Evolutionary conservation across 2,888 invertebrate genomes (phyloP), one percentile per base, ranked within the genome.

Genomic region (Peribatodes rhomboidaria): DNA sequence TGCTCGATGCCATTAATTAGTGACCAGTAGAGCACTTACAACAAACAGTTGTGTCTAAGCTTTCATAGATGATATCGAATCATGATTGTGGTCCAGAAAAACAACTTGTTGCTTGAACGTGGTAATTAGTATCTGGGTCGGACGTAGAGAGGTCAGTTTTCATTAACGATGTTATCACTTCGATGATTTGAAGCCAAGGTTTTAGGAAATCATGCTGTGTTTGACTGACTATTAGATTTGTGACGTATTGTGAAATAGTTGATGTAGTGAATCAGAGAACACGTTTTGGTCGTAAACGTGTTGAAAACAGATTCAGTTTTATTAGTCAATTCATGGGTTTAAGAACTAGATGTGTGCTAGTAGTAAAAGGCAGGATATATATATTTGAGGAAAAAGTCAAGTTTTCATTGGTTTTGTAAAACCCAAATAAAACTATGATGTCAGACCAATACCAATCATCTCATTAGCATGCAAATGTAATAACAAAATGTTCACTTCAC

Each of bases 121-220:
- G 71, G 75, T 78, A 80, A 84, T 85, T 80, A 81, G 75, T 79
- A 89, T 83, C 81, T 88, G 75, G 85, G 86, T 87, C 90, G 90
- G 91, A 89, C 85, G 87, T 84, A 81, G 84, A 84, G 84, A 90
- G 91, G 92, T 87, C 90, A 86, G 78, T 85, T 84, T 84, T 86
- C 87, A 90, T 89, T 87, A 87, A 85, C 86, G 80, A 78, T 82
- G 83, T 86, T 89, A 89, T 87, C 86, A 82, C 78, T 80, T 71
- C 75, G 80, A 84, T 85, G 84, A 87, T 85, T 87, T 81, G 80
- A 72, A 79, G 71, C 78, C 88, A 88, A 88, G 90, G 89, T 78
- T 87, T 84, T 84, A 86, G 83, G 85, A 87, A 88, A 84, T 81
- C 76, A 72, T 68, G 69, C 68, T 57, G 44, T 65, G 60, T 71